Evolutionary conservation across 2,113 vertebrate species (phyloP), one percentile per base, ranked within the genome.

Genomic region (Ondatra zibethicus): DNA sequence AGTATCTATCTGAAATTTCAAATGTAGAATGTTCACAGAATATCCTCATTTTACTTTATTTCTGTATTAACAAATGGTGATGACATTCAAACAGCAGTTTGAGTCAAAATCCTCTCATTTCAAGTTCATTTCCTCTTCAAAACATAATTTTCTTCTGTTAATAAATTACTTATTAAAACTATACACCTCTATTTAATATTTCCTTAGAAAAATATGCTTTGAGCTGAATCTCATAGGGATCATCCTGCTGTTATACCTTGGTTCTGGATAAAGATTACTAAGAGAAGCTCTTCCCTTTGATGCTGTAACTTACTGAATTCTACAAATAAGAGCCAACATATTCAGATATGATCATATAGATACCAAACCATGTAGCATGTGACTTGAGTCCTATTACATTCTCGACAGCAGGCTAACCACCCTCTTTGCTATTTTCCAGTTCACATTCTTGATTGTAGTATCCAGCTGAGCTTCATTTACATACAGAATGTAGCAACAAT

Each of bases 1-100:
- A 88, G 29, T 77, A 66, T 63, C 58, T 84, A 17, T 45, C 85
- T 68, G 82, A 61, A 47, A 55, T 95, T 96, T 91, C 8, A 66
- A 63, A 84, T 90, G 63, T 65, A 76, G 42, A 58, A 78, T 47
- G 4, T 65, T 80, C 27, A 42, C 29, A 21, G 21, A 58, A 80
- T 2, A 39, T 88, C 31, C 39, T 96, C 21, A 39, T 84, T 93
- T 92, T 85, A 61, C 55, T 87, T 77, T 73, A 42, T 80, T 78
- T 58, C 6, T 65, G 1, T 42, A 63, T 75, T 31, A 75, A 50
- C 7, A 52, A 84, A 58, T 29, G 33, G 12, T 77, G 27, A 33
- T 33, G 23, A 3, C 17, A n/a, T 45, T 21, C 27, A 36, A 5
- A 47, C 0, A 63, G 52, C 2, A 89, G 10, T 23, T 77, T 10